Evolutionary conservation across 1,140 invertebrate genomes (phyloP).

Genomic region (Leptinotarsa undecemlineata): DNA sequence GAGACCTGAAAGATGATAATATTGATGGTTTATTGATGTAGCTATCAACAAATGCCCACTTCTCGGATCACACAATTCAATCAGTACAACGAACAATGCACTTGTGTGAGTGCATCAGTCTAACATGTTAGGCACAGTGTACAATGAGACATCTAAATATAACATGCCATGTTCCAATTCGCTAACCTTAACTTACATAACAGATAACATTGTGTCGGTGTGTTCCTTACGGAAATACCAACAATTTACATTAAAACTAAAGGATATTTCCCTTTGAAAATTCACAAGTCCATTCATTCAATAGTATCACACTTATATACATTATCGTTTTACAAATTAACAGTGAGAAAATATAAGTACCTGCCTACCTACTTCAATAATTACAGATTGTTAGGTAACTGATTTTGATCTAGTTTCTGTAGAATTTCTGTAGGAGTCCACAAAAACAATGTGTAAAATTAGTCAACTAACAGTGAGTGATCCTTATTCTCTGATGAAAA

Average conservation of each 20-base stretch:
- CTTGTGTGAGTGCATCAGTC: conserved; percentile 43
- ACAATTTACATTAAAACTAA: conserved; percentile 11
- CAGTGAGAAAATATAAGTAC: conserved; percentile 15
- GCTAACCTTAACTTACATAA: conserved; percentile 22
- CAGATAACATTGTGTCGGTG: conserved; percentile 13
- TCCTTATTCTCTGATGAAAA: too few species aligned
- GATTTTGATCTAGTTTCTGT: too few species aligned
- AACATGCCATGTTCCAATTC: conserved; percentile 42
- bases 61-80: conserved; percentile 49
- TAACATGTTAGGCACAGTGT: conserved; percentile 53
- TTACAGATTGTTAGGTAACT: neutral
- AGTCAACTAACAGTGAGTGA: too few species aligned
- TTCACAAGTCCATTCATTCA: conserved; percentile 5
- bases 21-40: conserved; percentile 49
- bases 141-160: conserved; percentile 43
- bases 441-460: too few species aligned
- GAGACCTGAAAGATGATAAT: conserved; percentile 26
- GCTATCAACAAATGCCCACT: conserved; percentile 54
- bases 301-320: neutral
- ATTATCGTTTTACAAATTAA: conserved; percentile 15
- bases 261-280: conserved; percentile 11
- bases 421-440: too few species aligned
- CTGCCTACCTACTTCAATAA: neutral
- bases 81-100: conserved; percentile 49
- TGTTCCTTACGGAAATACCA: conserved; percentile 21